phyloP scores from a whole-genome alignment of 2,888 invertebrate species.

The Hydroisotoma schaefferi region DNA sequence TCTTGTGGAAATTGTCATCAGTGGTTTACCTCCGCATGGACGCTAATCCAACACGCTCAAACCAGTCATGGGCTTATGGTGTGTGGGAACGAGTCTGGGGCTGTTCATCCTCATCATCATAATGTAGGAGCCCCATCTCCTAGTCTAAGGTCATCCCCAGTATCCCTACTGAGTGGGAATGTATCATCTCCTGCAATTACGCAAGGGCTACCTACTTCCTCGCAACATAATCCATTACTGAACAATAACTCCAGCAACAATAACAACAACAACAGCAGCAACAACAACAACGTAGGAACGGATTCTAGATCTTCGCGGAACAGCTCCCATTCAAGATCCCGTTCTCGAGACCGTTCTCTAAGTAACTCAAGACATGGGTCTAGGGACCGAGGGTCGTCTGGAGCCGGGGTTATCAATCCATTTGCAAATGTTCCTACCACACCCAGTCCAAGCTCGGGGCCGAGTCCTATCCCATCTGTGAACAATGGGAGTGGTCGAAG shows the following conservation, averaged over 20 bases:
- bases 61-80: constrained; percentile 90
- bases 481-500: constrained; percentile 2
- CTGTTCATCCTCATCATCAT: neutral
- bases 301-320: neutral
- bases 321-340: neutral
- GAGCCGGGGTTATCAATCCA: neutral
- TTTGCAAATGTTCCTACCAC: neutral
- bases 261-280: constrained; percentile 6
- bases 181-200: neutral
- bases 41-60: constrained; percentile 90
- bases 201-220: neutral
- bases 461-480: neutral
- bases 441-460: neutral
- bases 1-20: constrained; percentile 21
- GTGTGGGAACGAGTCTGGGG: constrained; percentile 56
- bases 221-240: too few relatives aligned
- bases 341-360: constrained; percentile 23
- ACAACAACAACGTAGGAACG: neutral
- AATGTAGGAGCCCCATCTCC: constrained; percentile 2
- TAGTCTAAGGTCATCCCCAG: neutral
- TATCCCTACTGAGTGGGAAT: constrained; percentile 1
- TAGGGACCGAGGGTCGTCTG: too few relatives aligned
- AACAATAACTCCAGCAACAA: neutral
- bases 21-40: constrained; percentile 84
- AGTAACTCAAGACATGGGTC: too few relatives aligned